Conservation (phyloP, 2,888 invertebrate species). For the Pristionchus entomophagus region DNA sequence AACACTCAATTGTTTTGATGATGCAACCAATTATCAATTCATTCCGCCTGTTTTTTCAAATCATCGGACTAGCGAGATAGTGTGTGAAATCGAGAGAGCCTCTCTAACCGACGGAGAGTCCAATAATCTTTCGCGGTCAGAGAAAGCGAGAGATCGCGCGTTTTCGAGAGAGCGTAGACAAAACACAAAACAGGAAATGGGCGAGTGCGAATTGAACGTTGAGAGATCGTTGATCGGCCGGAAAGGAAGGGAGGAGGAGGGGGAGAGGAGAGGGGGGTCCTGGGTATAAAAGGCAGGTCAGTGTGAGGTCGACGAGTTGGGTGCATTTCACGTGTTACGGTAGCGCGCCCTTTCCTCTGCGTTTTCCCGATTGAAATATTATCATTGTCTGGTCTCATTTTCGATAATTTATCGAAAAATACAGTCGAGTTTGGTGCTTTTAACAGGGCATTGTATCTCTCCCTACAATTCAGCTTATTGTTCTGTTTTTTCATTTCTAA, state of each 20-base stretch:
- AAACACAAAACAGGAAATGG: not conserved
- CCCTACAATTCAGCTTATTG: too few species aligned
- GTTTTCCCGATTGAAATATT: too few species aligned
- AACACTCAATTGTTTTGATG: not conserved
- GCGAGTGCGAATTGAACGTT: slow-evolving; percentile 16
- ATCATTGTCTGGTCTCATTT: too few species aligned
- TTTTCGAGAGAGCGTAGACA: not conserved
- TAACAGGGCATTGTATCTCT: too few species aligned
- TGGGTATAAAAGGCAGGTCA: not conserved
- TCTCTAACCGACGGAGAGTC: too few species aligned
- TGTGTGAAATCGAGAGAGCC: not conserved
- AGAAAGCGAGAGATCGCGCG: not conserved
- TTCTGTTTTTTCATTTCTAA: too few species aligned
- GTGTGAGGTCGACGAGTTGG: not conserved
- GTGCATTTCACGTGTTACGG: not conserved
- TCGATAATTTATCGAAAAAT: too few species aligned
- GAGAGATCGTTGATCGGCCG: slow-evolving; percentile 23
- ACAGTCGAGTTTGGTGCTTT: too few species aligned
- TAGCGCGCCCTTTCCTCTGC: not conserved
- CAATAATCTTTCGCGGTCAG: not conserved
- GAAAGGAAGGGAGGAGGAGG: not conserved
- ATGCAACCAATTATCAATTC: not conserved
- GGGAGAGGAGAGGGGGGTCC: not conserved
- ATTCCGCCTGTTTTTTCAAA: not conserved
- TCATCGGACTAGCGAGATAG: not conserved